Percentiles rank a stretch among this genome's conserved stretches.
phyloP scores from a whole-genome alignment of 2,113 vertebrate species.

The Datnioides undecimradiatus region DNA sequence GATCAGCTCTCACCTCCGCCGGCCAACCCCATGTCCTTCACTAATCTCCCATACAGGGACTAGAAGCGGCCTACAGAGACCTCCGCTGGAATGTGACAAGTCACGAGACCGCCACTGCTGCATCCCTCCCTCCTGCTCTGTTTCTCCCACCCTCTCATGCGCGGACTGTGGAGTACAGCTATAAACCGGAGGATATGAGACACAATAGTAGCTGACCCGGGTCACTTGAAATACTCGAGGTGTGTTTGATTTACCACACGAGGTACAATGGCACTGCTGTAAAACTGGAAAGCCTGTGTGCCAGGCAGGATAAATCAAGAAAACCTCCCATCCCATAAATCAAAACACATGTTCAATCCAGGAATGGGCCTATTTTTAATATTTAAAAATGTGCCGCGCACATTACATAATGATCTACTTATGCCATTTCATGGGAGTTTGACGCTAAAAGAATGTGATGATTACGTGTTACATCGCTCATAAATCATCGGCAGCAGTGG shows the following conservation, averaged over 20 bases:
- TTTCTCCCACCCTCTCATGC: slow-evolving; percentile 35
- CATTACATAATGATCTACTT: slow-evolving; percentile 40
- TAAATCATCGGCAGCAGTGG: slow-evolving; percentile 58
- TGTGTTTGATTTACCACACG: slow-evolving; percentile 67
- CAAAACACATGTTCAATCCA: slow-evolving; percentile 31
- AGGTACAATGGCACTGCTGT: slow-evolving; percentile 24
- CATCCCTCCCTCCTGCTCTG: slow-evolving; percentile 45
- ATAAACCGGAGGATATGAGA: slow-evolving; percentile 77
- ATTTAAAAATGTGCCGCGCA: slow-evolving; percentile 40
- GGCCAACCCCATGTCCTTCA: slow-evolving; percentile 63
- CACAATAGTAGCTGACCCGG: slow-evolving; percentile 62
- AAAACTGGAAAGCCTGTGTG: slow-evolving; percentile 23
- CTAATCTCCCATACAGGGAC: slow-evolving; percentile 70
- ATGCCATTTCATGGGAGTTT: slow-evolving; percentile 39
- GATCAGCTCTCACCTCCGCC: slow-evolving; percentile 74
- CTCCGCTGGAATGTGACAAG: slow-evolving; percentile 75
- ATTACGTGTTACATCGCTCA: slow-evolving; percentile 52
- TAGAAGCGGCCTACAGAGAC: slow-evolving; percentile 63
- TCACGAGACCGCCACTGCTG: slow-evolving; percentile 66
- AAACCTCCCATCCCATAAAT: slow-evolving; percentile 8
- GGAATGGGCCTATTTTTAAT: slow-evolving; percentile 30
- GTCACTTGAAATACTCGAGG: slow-evolving; percentile 69
- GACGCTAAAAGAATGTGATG: slow-evolving; percentile 59
- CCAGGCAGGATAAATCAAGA: slow-evolving; percentile 42
- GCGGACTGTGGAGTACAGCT: slow-evolving; percentile 27